phyloP scores from a whole-genome alignment of 2,113 vertebrate species.

The Neogale vison region DNA sequence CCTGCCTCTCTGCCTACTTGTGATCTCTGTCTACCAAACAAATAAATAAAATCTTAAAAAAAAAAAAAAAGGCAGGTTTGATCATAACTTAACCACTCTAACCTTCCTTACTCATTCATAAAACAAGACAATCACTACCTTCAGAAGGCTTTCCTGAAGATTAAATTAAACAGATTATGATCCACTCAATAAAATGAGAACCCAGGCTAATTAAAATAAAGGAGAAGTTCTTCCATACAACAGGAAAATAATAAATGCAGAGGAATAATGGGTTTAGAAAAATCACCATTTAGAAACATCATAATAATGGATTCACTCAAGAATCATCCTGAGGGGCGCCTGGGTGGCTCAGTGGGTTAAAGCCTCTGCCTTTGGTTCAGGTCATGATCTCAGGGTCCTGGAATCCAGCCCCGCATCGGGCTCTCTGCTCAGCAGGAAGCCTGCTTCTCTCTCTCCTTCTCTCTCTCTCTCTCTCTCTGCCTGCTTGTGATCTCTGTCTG shows the following conservation, averaged over 20 bases:
- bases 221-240: slow-evolving; percentile 11
- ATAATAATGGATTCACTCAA: not conserved
- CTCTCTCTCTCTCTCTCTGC: too few species aligned
- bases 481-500: too few species aligned
- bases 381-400: too few species aligned
- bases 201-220: not conserved
- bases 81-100: slow-evolving; percentile 4
- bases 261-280: not conserved
- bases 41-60: too few species aligned
- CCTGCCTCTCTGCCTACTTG: too few species aligned
- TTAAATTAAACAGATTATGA: slow-evolving; percentile 14
- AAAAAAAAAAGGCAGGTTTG: not conserved
- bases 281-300: not conserved
- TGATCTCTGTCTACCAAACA: too few species aligned
- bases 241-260: not conserved
- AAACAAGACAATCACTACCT: not conserved
- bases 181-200: not conserved
- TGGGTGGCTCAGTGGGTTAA: too few species aligned
- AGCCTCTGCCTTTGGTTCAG: too few species aligned
- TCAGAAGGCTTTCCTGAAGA: not conserved
- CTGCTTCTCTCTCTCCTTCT: too few species aligned
- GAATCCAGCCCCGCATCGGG: too few species aligned
- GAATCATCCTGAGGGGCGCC: too few species aligned
- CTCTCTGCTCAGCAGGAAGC: too few species aligned
- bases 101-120: slow-evolving; percentile 1